Base-by-base conservation (phyloP, 2,888 invertebrate genomes). In the Hydraecia micacea region DNA sequence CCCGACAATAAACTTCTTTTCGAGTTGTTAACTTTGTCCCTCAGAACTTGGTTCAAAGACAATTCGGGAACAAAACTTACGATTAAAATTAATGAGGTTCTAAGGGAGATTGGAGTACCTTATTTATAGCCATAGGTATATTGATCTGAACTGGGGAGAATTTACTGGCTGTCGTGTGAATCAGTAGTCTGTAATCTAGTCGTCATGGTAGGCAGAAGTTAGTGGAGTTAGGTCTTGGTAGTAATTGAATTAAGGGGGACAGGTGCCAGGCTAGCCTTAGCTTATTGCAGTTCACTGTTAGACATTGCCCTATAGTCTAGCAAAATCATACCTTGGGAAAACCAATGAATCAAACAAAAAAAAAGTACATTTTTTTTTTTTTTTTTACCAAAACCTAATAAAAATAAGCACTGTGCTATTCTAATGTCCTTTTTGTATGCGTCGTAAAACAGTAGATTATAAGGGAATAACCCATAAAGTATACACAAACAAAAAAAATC, bases 61-160 rank as follows among this genome's bases (percentile, higher is more conserved):
- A 89, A 90, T 90, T 92, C 86, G 80, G 85, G 86, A 88, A 90
- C 90, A 90, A 91, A 91, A 90, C 90, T 91, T 89, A 85, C 91
- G 90, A 92, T 91, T 89, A 90, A 92, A 93, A 93, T 93, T 93
- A 93, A 93, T 93, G 93, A 93, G 89, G 89, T 90, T 90, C 87
- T 89, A 88, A 89, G 88, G 87, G 88, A 91, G 84, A 72, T 81
- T 15, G 15, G 55, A 28, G 55, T 32, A 62, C 36, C 55, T 4
- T 75, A 28, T 28, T n/a, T 76, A 65, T 58, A 46, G 39, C n/a
- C 7, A 32, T 62, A 58, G 66, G 15, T 32, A 75, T 39, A 46
- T 3, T 32, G 25, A 39, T 55, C 46, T 28, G 36, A 52, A 73
- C 25, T 28, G 21, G 9, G 21, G 25, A 36, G 49, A 63, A 39